phyloP scores from a whole-genome alignment of 2,888 invertebrate species.

The Diplazon laetatorius region DNA sequence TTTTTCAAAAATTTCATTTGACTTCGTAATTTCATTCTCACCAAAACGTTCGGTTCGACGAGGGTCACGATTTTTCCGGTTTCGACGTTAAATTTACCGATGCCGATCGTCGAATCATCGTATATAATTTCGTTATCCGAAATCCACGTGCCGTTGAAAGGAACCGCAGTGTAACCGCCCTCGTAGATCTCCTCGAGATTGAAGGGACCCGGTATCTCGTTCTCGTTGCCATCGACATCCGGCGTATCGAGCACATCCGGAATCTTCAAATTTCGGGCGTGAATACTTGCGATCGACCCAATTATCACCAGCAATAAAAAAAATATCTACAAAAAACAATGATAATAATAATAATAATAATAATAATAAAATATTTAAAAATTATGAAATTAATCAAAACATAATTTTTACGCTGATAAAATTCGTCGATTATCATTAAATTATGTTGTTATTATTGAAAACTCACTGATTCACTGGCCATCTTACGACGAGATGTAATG shows the following conservation, averaged over 20 bases:
- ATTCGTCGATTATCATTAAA: not conserved
- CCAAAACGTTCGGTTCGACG: conserved; percentile 65
- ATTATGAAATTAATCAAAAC: conserved; percentile 11
- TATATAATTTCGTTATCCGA: conserved; percentile 80
- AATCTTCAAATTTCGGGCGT: conserved; percentile 55
- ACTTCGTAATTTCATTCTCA: conserved; percentile 45
- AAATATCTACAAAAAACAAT: conserved; percentile 21
- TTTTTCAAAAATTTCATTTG: too few relatives aligned
- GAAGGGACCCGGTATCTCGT: conserved; percentile 70
- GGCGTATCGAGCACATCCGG: conserved; percentile 44
- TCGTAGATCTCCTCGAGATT: conserved; percentile 80
- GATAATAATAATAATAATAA: too few relatives aligned
- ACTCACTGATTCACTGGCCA: conserved; percentile 51
- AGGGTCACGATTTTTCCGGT: conserved; percentile 67
- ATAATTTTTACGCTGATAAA: not conserved
- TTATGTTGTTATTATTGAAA: not conserved
- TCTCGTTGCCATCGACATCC: conserved; percentile 30
- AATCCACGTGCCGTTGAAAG: conserved; percentile 83
- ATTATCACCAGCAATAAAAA: not conserved
- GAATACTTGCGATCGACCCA: conserved; percentile 16
- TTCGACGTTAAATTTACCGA: conserved; percentile 75
- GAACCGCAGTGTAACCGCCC: conserved; percentile 74
- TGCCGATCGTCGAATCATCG: conserved; percentile 67
- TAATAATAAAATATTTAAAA: not conserved
- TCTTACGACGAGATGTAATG: not conserved